These are phyloP conservation scores for Andrena bicolor DNA, from an alignment of 2,888 invertebrate species.

Conservation along the genomic window DNA sequence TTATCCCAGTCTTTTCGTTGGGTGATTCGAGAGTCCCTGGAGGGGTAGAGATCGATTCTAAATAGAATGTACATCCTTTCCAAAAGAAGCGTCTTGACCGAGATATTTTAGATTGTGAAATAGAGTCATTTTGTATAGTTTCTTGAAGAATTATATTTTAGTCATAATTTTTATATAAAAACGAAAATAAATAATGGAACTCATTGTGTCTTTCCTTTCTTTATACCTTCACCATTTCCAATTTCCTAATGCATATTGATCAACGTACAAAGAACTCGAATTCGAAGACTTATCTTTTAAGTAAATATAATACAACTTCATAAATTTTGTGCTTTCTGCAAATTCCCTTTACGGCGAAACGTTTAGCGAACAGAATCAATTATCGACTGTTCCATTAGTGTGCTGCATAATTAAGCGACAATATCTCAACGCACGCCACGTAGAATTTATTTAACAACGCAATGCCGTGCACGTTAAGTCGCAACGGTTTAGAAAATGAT, in stretches of 20 bases:
- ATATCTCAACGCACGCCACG: not conserved
- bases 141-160: not conserved
- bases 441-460: not conserved
- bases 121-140: not conserved
- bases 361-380: conserved; percentile 1
- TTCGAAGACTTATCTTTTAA: not conserved
- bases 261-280: not conserved
- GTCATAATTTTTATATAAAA: too few species aligned
- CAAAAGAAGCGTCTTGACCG: too few species aligned
- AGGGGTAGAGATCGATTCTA: too few species aligned
- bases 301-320: not conserved
- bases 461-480: not conserved
- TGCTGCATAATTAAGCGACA: not conserved
- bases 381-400: not conserved
- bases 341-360: not conserved
- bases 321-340: not conserved
- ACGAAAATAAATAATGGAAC: too few species aligned
- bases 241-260: too few species aligned
- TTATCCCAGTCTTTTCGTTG: too few species aligned
- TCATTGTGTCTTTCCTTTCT: too few species aligned
- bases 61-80: too few species aligned
- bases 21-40: too few species aligned
- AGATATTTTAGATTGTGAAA: not conserved
- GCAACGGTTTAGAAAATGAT: not conserved
- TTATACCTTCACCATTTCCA: too few species aligned